Percentiles rank a stretch among this genome's conserved stretches.
phyloP scores from a whole-genome alignment of 1,140 invertebrate genomes.

The Phortica variegata region DNA sequence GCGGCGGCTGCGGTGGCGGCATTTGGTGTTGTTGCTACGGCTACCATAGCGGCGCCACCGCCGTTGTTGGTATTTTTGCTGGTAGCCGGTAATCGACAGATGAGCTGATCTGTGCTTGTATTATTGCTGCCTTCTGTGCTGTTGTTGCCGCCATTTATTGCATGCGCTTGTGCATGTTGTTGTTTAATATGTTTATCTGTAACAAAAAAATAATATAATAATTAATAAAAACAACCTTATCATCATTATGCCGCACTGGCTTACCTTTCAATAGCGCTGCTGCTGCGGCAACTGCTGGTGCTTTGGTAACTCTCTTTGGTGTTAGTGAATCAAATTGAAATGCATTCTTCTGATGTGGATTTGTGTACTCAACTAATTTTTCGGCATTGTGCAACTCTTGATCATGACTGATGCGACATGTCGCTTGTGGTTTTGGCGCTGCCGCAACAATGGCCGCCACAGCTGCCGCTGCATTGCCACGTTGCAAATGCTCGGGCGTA shows the following conservation, averaged over 20 bases:
- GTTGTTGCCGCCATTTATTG: too few relatives aligned
- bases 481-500: background rate
- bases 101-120: too few relatives aligned
- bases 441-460: slow-evolving; percentile 23
- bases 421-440: slow-evolving; percentile 26
- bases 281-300: slow-evolving; percentile 16
- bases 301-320: slow-evolving; percentile 50
- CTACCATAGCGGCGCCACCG: too few relatives aligned
- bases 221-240: slow-evolving; percentile 9
- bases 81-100: too few relatives aligned
- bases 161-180: too few relatives aligned
- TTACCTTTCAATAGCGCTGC: too few relatives aligned
- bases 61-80: too few relatives aligned
- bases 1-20: slow-evolving; percentile 30
- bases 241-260: slow-evolving; percentile 15
- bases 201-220: too few relatives aligned
- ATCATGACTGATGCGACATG: slow-evolving; percentile 24
- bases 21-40: too few relatives aligned
- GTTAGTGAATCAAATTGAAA: slow-evolving; percentile 56
- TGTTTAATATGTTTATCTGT: too few relatives aligned
- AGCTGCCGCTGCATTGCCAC: background rate
- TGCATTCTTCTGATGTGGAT: slow-evolving; percentile 51
- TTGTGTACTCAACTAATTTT: slow-evolving; percentile 49
- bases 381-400: slow-evolving; percentile 53
- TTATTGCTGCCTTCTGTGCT: too few relatives aligned